Evolutionary conservation across 2,888 invertebrate species (phyloP).

Genomic region (Amphimallon solstitiale): DNA sequence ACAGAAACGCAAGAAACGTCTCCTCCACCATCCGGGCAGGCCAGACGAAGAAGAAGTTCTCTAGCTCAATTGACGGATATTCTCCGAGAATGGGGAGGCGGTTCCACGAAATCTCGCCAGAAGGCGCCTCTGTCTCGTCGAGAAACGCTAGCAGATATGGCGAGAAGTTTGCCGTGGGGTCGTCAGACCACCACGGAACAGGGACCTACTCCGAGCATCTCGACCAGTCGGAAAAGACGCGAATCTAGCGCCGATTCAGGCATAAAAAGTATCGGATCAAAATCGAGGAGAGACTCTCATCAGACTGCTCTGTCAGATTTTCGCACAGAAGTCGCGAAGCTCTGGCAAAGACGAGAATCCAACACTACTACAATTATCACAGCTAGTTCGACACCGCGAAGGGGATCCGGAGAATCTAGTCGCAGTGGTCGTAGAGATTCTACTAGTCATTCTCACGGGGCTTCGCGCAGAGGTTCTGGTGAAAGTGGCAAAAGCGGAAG

Average conservation of each 20-base stretch:
- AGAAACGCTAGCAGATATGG: constrained; percentile 88
- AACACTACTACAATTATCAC: constrained; percentile 67
- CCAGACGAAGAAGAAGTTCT: constrained; percentile 82
- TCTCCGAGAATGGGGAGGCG: constrained; percentile 85
- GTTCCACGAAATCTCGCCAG: constrained; percentile 67
- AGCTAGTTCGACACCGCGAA: constrained; percentile 62
- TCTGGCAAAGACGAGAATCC: constrained; percentile 75
- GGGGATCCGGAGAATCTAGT: constrained; percentile 75
- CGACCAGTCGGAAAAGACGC: constrained; percentile 74
- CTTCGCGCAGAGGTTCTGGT: constrained; percentile 73
- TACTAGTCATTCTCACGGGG: constrained; percentile 61
- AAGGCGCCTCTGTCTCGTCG: constrained; percentile 81
- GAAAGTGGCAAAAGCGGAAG: constrained; percentile 76
- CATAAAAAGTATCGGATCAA: constrained; percentile 75
- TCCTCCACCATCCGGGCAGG: constrained; percentile 70
- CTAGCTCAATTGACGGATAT: constrained; percentile 90
- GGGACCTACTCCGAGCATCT: constrained; percentile 59
- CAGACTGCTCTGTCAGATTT: constrained; percentile 72
- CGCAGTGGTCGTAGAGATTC: constrained; percentile 76
- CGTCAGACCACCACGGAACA: constrained; percentile 70
- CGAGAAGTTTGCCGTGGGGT: constrained; percentile 85
- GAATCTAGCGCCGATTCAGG: constrained; percentile 91
- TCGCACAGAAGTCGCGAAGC: constrained; percentile 75
- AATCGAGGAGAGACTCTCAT: constrained; percentile 79
- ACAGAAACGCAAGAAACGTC: constrained; percentile 77